Evolutionary conservation across 53 echinoderm and acorn worm genomes (phyloP).

Genomic region (Henricia sp.): DNA sequence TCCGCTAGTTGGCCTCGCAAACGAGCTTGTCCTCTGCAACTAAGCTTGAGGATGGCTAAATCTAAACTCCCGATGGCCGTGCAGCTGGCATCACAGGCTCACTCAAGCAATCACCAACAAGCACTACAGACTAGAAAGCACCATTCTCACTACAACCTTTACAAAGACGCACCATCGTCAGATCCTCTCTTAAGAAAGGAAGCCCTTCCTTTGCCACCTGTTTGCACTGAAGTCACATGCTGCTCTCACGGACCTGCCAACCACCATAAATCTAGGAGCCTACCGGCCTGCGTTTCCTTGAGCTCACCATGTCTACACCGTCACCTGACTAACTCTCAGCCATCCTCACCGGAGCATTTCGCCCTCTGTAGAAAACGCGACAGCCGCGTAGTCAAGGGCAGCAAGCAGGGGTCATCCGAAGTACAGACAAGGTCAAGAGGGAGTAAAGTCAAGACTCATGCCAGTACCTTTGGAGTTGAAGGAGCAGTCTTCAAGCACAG

Average conservation of each 20-base stretch:
- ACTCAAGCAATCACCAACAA: not conserved
- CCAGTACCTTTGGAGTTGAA: conserved; percentile 68
- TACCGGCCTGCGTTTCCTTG: conserved; percentile 66
- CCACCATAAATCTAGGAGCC: conserved; percentile 52
- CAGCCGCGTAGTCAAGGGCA: conserved; percentile 21
- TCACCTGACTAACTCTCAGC: conserved; percentile 32
- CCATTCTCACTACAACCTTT: conserved; percentile 25
- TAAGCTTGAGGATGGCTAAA: conserved; percentile 72
- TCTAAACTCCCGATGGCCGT: conserved; percentile 66
- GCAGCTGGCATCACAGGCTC: conserved; percentile 53
- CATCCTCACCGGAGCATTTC: conserved; percentile 29
- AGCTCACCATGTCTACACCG: conserved; percentile 23
- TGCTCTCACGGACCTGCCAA: conserved; percentile 30
- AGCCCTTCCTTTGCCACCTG: no score
- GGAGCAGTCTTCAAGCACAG: conserved; percentile 92
- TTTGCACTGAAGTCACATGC: no score
- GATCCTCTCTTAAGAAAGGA: no score
- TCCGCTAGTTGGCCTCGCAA: conserved; percentile 96
- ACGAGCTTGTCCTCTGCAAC: conserved; percentile 82
- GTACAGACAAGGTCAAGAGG: conserved; percentile 26
- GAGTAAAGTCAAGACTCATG: conserved; percentile 23
- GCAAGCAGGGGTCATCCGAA: conserved; percentile 5
- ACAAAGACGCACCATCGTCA: not conserved
- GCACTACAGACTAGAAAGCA: conserved; percentile 10
- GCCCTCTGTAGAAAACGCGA: conserved; percentile 49